Conservation (phyloP, 92 coral and sea anemone genomes). For the Phenganax stokvisi region DNA sequence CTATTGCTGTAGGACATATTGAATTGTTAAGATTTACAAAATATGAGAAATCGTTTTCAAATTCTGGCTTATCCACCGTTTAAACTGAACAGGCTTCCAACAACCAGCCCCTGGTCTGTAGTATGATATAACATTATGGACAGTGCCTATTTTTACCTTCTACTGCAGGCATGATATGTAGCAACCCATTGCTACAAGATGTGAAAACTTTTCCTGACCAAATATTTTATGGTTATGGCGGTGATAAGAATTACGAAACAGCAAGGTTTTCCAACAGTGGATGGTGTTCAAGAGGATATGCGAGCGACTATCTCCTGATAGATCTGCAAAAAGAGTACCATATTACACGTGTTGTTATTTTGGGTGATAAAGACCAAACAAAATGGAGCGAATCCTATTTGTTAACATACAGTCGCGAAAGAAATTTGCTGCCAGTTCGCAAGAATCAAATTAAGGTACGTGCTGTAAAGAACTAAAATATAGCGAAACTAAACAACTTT, state of each 20-base stretch:
- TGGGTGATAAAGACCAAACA: constrained; percentile 1
- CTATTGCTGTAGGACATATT: too few species aligned
- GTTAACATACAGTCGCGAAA: background rate
- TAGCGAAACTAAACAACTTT: too few species aligned
- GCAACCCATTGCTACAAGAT: background rate
- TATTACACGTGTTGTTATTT: background rate
- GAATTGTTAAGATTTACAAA: too few species aligned
- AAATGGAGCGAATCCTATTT: background rate
- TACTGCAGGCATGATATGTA: background rate
- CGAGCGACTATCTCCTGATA: background rate
- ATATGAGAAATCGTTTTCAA: too few species aligned
- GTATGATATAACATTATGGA: too few species aligned
- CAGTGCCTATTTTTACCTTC: background rate
- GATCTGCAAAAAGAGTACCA: constrained; percentile 3
- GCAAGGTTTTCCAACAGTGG: background rate
- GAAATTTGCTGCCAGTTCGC: background rate
- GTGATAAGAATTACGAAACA: background rate
- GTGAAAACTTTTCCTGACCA: too few species aligned
- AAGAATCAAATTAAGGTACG: too few species aligned
- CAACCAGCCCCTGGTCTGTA: too few species aligned
- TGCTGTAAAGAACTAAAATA: too few species aligned
- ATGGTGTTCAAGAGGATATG: background rate
- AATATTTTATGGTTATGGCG: background rate
- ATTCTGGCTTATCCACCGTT: too few species aligned
- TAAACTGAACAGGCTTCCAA: too few species aligned